Conservation (phyloP, 2,113 vertebrate genomes). For the Eupsittula cactorum region DNA sequence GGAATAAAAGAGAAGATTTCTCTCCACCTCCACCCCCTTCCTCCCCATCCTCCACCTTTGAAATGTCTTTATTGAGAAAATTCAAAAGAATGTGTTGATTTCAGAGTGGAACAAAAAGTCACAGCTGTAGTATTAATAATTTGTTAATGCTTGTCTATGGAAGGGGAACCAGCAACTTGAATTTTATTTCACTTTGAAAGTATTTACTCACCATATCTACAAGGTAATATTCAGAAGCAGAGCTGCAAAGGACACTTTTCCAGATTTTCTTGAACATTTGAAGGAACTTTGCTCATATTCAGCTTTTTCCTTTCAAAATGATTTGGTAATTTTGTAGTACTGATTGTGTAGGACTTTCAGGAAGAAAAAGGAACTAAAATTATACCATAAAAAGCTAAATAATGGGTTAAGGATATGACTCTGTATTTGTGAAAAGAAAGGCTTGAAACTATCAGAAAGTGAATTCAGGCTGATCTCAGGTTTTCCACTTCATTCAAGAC, state of each 20-base stretch:
- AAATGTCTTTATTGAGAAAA: not conserved
- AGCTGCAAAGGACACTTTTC: not conserved
- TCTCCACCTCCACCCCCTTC: not conserved
- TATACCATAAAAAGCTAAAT: not conserved
- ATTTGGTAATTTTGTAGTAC: not conserved
- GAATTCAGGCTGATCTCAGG: not conserved
- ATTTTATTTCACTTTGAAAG: not conserved
- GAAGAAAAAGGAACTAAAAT: not conserved
- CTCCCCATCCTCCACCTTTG: not conserved
- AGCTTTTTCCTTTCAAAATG: not conserved
- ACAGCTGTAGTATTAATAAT: not conserved
- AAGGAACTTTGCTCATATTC: not conserved
- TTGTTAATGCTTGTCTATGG: not conserved
- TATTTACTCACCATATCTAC: not conserved
- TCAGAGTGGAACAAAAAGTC: not conserved
- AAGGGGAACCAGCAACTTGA: not conserved
- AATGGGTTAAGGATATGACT: not conserved
- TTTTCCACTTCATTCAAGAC: not conserved
- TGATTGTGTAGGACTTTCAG: not conserved
- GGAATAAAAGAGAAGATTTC: constrained; percentile 29
- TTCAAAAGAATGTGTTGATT: not conserved
- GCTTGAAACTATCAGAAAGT: not conserved
- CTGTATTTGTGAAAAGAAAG: not conserved
- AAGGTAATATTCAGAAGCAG: not conserved
- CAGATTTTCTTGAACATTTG: not conserved